Evolutionary conservation across 2,888 invertebrate genomes (phyloP).

Genomic region (Leptodirus hochenwartii): DNA sequence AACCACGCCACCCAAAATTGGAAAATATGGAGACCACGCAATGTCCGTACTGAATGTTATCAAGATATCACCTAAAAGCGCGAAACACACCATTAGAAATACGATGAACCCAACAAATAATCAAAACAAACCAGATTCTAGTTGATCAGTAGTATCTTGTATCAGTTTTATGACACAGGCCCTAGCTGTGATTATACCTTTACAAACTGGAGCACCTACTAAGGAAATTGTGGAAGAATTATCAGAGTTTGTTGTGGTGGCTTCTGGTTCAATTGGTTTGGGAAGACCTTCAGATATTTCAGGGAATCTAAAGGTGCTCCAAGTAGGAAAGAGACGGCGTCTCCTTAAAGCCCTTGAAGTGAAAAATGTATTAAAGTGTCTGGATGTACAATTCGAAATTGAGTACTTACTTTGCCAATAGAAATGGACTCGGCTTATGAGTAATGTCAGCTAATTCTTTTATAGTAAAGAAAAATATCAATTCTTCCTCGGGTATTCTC

Average conservation of each 20-base stretch:
- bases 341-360: constrained; percentile 44
- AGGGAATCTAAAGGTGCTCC: constrained; percentile 42
- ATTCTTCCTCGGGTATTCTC: constrained; percentile 39
- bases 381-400: too few species aligned
- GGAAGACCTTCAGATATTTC: constrained; percentile 31
- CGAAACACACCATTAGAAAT: constrained; percentile 5
- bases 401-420: constrained; percentile 39
- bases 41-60: constrained; percentile 64
- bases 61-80: constrained; percentile 44
- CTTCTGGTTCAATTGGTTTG: constrained; percentile 14
- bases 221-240: too few species aligned
- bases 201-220: constrained; percentile 60
- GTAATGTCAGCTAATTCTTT: constrained; percentile 41
- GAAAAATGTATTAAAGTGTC: constrained; percentile 2
- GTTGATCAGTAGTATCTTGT: constrained; percentile 34
- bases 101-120: constrained; percentile 3
- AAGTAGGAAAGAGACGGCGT: constrained; percentile 36
- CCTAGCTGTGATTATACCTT: constrained; percentile 44
- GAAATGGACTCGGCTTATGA: constrained; percentile 31
- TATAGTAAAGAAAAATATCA: constrained; percentile 49
- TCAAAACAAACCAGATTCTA: constrained; percentile 18
- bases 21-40: constrained; percentile 76
- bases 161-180: constrained; percentile 48
- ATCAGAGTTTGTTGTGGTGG: too few species aligned
- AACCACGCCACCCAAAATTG: constrained; percentile 55